Base-by-base conservation (phyloP, 1,140 invertebrate species). In the Prorops nasuta region DNA sequence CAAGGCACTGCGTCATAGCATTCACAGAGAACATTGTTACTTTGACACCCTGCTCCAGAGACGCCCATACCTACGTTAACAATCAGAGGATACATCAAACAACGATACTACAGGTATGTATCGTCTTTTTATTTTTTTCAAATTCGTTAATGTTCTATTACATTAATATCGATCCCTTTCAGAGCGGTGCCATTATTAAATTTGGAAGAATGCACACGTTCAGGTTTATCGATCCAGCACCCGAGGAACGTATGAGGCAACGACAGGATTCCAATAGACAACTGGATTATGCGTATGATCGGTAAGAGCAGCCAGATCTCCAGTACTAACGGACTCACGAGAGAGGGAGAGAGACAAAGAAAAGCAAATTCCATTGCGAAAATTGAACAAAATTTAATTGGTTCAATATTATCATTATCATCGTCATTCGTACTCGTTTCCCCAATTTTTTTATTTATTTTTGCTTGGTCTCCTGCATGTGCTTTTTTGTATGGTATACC, bases 41-140 rank as follows among this genome's bases (percentile, higher is more conserved):
- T 0, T 84, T 96, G 2, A 97, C 94, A n/a, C 94, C 95, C 18
- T 87, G 92, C 64, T 92, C 90, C 64, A 82, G 91, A 15, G 93
- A 96, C 68, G 91, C 94, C 2, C 90, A 96, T 64, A 95, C 92
- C 6, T 96, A 91, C 66, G 91, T 98, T 41, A 95, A 97, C 72
- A 91, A 91, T 34, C 90, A 94, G 65, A 83, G 93, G 53, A 92
- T 96, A 63, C 87, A 87, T 66, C 93, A 98, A 70, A 94, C 94
- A 1, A 95, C 94, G 3, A 90, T 96, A 56, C 77, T 98, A 24
- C 90, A 94, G 81, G 87, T 87, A 66, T 62, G 67, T 43, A n/a
- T 16, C 14, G 6, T 7, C n/a, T n/a, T 28, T 9, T 14, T 12
- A 8, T 39, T 16, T 15, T 24, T 9, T 46, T 24, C 16, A 35